These are phyloP conservation scores for Fragum whitleyi DNA, from an alignment of 2,888 invertebrate genomes.

Conservation along the genomic window DNA sequence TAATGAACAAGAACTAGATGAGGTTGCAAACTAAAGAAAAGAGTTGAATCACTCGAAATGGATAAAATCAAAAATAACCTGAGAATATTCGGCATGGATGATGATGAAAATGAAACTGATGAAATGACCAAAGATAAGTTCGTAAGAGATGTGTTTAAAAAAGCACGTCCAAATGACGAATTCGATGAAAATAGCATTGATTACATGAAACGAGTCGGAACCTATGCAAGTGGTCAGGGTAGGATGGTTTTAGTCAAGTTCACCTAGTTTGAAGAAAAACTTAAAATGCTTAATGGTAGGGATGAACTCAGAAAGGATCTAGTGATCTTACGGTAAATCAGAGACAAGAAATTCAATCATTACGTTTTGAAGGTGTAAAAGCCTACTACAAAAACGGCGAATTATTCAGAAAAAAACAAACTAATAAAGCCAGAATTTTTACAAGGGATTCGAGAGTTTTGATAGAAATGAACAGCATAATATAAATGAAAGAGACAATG, in stretches of 20 bases:
- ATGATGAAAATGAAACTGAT: conserved; percentile 3
- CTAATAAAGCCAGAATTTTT: not conserved
- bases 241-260: not conserved
- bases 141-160: not conserved
- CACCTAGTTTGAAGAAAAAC: not conserved
- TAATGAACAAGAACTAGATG: not conserved
- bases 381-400: not conserved
- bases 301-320: not conserved
- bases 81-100: conserved; percentile 2
- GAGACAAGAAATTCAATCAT: not conserved
- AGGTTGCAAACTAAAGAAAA: not conserved
- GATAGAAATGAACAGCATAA: no score
- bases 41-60: not conserved
- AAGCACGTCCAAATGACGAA: not conserved
- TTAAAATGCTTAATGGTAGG: not conserved
- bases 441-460: not conserved
- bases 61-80: conserved; percentile 7
- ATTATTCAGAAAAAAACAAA: not conserved
- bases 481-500: no score
- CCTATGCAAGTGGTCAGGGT: not conserved
- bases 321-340: not conserved
- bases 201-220: not conserved
- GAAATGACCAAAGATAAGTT: conserved; percentile 4
- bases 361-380: not conserved
- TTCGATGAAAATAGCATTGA: not conserved